Evolutionary conservation across 2,888 invertebrate genomes (phyloP).

Genomic region (Tetragonula carbonaria): DNA sequence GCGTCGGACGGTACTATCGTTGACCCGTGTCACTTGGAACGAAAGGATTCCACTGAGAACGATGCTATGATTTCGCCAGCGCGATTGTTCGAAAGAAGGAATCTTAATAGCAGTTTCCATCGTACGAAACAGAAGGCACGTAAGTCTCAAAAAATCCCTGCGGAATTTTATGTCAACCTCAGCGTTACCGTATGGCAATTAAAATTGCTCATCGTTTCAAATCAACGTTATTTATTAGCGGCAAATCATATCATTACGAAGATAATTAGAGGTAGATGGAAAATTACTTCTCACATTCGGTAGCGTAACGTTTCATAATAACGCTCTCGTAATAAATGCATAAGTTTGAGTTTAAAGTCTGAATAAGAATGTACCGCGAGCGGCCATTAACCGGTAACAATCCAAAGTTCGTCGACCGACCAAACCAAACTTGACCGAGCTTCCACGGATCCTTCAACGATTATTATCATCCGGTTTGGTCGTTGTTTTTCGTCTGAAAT

Average conservation of each 20-base stretch:
- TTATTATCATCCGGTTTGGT: not conserved
- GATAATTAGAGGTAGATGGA: not conserved
- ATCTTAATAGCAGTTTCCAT: not conserved
- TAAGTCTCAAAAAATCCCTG: not conserved
- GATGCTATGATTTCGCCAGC: not conserved
- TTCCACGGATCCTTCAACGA: not conserved
- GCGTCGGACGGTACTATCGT: not conserved
- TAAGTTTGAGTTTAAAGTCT: too few relatives aligned
- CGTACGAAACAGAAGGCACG: not conserved
- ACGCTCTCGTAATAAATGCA: too few relatives aligned
- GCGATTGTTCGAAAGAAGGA: not conserved
- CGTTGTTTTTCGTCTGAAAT: not conserved
- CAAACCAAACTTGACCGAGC: not conserved
- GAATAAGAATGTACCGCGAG: not conserved
- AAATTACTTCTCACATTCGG: not conserved
- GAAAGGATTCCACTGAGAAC: not conserved
- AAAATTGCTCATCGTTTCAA: not conserved
- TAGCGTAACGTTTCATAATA: too few relatives aligned
- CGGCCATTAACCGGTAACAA: not conserved
- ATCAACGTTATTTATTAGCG: not conserved
- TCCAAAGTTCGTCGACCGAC: not conserved
- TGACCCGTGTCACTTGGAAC: not conserved
- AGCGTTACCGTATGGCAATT: too few relatives aligned
- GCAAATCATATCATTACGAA: not conserved
- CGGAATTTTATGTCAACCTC: too few relatives aligned